Base-by-base conservation (phyloP, 92 coral and sea anemone species). In the Hydrozoanthus gracilis region DNA sequence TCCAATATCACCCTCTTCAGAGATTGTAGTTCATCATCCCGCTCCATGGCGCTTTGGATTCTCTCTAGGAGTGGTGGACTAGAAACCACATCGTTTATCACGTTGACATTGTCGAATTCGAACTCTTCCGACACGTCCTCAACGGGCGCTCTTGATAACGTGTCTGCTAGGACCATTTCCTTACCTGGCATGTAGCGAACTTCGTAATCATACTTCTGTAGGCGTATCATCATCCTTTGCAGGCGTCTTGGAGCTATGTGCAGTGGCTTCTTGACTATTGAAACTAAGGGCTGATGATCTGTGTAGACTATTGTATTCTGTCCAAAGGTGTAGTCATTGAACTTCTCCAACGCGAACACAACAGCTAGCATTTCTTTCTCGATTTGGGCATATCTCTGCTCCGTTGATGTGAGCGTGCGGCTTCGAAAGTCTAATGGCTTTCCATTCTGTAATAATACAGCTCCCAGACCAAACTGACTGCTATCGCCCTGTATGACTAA, bases 401-500 rank as follows among this genome's bases (percentile, higher is more conserved):
- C 48, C 3, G 49, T 3, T 47, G 11, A 4, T 71, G 49, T 3
- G 4, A 90, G 74, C 4, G 87, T 71, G 9, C 72, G 78, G 75
- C 92, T 82, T 44, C 90, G 67, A 48, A 76, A 90, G 0, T 87
- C 90, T 10, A 79, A 12, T 48, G 92, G 92, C 52, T 79, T 51
- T 8, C 92, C 89, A 5, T 86, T 90, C 71, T 90, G 89, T 14
- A 86, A 3, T 4, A 89, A 76, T 8, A 85, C 88, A 35, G 91
- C 88, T 5, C 84, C 88, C 5, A 88, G 78, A 5, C 89, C 87
- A 47, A 84, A 78, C 5, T 86, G 86, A 49, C 88, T 90, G 68
- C 86, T 90, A 39, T 90, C 93, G 44, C 88, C 87, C 58, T 90
- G 93, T 3, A 90, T 50, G 0, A 73, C 77, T 16, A 90, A 82